A percentile compares a stretch with the other conserved stretches of the same genome.
These are phyloP conservation scores for Paramormyrops hopkinsi DNA, from an alignment of 2,797 vertebrate species.

Conservation along the genomic window DNA sequence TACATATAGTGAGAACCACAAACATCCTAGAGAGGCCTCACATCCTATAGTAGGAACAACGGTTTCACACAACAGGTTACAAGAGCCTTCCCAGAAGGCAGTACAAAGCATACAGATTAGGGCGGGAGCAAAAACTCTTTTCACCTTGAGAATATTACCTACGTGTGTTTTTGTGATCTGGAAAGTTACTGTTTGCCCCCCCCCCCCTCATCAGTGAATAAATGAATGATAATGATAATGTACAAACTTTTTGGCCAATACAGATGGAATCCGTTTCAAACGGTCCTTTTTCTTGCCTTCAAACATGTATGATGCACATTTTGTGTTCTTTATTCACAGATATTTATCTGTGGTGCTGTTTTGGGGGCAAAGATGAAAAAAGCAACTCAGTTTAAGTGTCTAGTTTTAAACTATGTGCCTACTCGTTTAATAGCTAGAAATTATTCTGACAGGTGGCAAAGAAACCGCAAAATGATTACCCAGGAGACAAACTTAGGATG, in stretches of 20 bases:
- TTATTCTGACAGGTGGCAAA: neutral
- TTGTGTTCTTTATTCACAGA: neutral
- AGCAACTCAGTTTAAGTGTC: neutral
- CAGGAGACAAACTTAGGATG: neutral
- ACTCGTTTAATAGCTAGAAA: neutral
- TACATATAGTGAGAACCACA: conserved; percentile 45
- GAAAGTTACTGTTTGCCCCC: neutral
- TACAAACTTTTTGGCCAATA: neutral
- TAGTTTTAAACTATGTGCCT: neutral
- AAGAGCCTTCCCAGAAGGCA: conserved; percentile 60
- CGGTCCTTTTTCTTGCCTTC: neutral
- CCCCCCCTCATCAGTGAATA: neutral
- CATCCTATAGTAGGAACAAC: conserved; percentile 43
- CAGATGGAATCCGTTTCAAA: neutral
- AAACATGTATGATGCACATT: neutral
- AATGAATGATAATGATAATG: neutral
- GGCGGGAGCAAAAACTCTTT: conserved; percentile 36
- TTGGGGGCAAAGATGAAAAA: neutral
- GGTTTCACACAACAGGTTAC: conserved; percentile 45
- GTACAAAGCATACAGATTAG: conserved; percentile 39
- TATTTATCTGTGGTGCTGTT: neutral
- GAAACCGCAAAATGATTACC: neutral
- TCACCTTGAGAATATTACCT: conserved; percentile 36
- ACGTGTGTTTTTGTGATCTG: conserved; percentile 11
- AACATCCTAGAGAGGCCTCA: conserved; percentile 41